Conservation (phyloP, 1,140 invertebrate species). For the Drosophila arawakana region DNA sequence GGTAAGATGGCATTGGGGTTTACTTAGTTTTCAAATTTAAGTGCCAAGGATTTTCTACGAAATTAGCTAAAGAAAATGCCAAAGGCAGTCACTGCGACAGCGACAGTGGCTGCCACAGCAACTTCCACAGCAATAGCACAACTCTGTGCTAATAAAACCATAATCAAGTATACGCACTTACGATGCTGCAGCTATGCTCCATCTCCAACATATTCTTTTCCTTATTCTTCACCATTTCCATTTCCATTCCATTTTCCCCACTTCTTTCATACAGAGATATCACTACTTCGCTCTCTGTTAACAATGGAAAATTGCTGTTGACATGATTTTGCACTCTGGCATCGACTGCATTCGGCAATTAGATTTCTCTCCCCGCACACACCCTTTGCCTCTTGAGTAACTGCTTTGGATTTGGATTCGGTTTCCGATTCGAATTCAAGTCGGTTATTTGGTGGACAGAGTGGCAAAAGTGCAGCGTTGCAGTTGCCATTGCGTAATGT, state of each 20-base stretch:
- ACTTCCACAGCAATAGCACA: not conserved
- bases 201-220: not conserved
- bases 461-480: slow-evolving; percentile 72
- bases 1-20: slow-evolving; percentile 39
- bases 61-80: slow-evolving; percentile 74
- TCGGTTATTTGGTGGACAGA: slow-evolving; percentile 64
- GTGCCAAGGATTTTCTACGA: slow-evolving; percentile 75
- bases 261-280: not conserved
- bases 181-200: slow-evolving; percentile 37
- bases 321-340: slow-evolving; percentile 85
- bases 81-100: slow-evolving; percentile 32
- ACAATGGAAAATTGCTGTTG: slow-evolving; percentile 84
- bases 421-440: slow-evolving; percentile 26
- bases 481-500: slow-evolving; percentile 78
- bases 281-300: slow-evolving; percentile 48
- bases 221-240: not conserved
- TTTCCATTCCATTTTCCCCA: not conserved
- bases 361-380: slow-evolving; percentile 72
- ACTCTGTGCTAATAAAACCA: slow-evolving; percentile 71
- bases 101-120: slow-evolving; percentile 7
- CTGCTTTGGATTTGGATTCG: slow-evolving; percentile 19
- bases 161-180: slow-evolving; percentile 78
- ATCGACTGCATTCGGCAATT: slow-evolving; percentile 85
- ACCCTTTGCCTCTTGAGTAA: not conserved
- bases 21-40: slow-evolving; percentile 79